Percentiles rank a stretch among this genome's conserved stretches.
Evolutionary conservation across 2,888 invertebrate genomes (phyloP).

Genomic region (Ptychoptera albimana): DNA sequence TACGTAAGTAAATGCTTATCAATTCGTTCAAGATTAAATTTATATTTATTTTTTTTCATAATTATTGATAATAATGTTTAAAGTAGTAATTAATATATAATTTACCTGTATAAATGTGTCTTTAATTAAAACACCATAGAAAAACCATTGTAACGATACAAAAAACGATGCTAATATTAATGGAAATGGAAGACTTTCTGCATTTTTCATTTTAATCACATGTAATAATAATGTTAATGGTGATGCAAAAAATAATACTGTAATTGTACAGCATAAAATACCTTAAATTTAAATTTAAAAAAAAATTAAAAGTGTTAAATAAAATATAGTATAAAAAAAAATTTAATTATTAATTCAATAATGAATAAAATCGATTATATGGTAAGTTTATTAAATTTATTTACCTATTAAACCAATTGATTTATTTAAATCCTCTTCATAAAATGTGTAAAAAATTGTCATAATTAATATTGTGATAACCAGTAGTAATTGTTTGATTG

Average conservation of each 20-base stretch:
- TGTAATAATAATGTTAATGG: conserved; percentile 58
- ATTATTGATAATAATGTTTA: neutral
- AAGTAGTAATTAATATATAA: no score
- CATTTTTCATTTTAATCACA: conserved; percentile 54
- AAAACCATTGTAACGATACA: conserved; percentile 59
- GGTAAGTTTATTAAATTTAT: conserved; percentile 11
- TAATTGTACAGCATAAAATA: conserved; percentile 44
- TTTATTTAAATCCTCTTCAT: conserved; percentile 33
- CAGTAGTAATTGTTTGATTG: conserved; percentile 38
- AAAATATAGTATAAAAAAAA: neutral
- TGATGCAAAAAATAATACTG: conserved; percentile 57
- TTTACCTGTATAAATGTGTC: conserved; percentile 58
- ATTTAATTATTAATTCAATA: conserved; percentile 8
- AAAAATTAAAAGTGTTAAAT: neutral
- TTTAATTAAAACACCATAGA: conserved; percentile 55
- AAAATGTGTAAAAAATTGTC: conserved; percentile 36
- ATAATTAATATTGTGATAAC: conserved; percentile 34
- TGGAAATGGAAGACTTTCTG: conserved; percentile 68
- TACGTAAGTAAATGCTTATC: conserved; percentile 1
- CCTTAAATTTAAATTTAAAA: conserved; percentile 24
- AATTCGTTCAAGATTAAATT: neutral
- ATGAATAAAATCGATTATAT: no score
- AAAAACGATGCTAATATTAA: conserved; percentile 62
- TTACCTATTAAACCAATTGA: conserved; percentile 43
- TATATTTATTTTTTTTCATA: neutral